Evolutionary conservation across 2,797 vertebrate genomes (phyloP), one percentile per base, ranked within the genome.

Genomic region (Geotrypetes seraphini): DNA sequence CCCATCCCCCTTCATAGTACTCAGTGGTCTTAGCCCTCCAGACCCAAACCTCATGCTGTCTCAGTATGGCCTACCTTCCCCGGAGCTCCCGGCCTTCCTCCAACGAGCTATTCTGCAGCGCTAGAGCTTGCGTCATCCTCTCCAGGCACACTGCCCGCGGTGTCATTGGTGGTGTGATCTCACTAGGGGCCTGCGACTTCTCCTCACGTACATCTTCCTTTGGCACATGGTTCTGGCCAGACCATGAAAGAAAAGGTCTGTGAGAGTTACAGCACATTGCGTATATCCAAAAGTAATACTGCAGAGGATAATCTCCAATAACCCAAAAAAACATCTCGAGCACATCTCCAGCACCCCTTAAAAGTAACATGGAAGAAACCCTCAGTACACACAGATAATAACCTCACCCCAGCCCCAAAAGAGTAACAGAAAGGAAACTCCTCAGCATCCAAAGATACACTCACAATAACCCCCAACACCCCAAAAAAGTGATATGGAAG

Each of bases 121-220:
- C 84, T 50, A 93, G 81, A 36, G 89, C 90, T 49, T 90, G 89
- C 10, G 85, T 77, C 85, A 91, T 90, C 35, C 90, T 74, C 56
- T 94, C 91, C 37, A 91, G 43, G 20, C 89, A 86, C 36, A 88
- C 77, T 0, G 87, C 84, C 0, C 91, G 87, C 16, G 90, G 89
- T 8, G 89, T 91, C 10, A 85, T 76, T 1, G 88, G 89, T 31
- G 90, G 86, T 16, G 84, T 79, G 1, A 88, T 84, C 53, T 93
- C 89, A 3, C 91, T 79, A 7, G 90, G 76, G 11, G 89, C 83
- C 21, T 86, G 75, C 6, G 87, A 71, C 25, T 85, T 83, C 6
- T 94, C 90, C 12, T 60, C 70, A 18, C 69, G 48, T 4, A 33
- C 29, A 1, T 93, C 91, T 1, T 92, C 90, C 66, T 83, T 88